These are phyloP conservation scores for Orchesellides sinensis DNA, from an alignment of 2,888 invertebrate species.

Conservation along the genomic window DNA sequence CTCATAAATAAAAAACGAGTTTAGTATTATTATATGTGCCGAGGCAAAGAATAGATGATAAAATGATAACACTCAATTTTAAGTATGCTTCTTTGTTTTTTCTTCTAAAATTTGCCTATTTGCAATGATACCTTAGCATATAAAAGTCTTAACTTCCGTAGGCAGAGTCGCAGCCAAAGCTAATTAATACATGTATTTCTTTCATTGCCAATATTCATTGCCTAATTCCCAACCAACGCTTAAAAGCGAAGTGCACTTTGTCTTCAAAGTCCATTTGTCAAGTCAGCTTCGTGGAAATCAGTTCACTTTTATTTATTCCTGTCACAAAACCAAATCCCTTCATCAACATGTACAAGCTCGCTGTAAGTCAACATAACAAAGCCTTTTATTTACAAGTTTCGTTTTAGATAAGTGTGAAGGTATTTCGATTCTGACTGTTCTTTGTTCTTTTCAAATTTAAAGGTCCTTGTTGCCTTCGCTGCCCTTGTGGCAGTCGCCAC, in stretches of 20 bases:
- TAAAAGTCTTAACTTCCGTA: background rate
- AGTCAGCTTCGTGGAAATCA: background rate
- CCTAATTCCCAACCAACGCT: background rate
- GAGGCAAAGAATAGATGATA: too few relatives aligned
- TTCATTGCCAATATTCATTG: too few relatives aligned
- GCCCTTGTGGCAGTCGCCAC: conserved; percentile 30
- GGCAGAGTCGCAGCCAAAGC: background rate
- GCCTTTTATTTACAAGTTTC: background rate
- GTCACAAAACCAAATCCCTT: background rate
- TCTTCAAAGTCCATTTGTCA: background rate
- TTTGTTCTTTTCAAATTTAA: background rate
- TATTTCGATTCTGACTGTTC: background rate
- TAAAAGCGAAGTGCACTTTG: background rate
- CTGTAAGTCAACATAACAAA: conserved; percentile 28
- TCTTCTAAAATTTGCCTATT: too few relatives aligned
- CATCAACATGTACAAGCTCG: conserved; percentile 51
- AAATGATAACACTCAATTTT: too few relatives aligned
- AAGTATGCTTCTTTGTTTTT: too few relatives aligned
- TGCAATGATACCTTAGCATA: background rate
- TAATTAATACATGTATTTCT: too few relatives aligned
- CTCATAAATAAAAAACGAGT: too few relatives aligned
- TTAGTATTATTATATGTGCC: too few relatives aligned
- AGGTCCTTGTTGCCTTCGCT: conserved; percentile 52
- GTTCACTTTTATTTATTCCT: background rate
- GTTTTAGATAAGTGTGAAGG: background rate